Percentiles rank a stretch among this genome's conserved stretches.
Conservation (phyloP, 1,140 invertebrate species). For the Penaeus indicus region DNA sequence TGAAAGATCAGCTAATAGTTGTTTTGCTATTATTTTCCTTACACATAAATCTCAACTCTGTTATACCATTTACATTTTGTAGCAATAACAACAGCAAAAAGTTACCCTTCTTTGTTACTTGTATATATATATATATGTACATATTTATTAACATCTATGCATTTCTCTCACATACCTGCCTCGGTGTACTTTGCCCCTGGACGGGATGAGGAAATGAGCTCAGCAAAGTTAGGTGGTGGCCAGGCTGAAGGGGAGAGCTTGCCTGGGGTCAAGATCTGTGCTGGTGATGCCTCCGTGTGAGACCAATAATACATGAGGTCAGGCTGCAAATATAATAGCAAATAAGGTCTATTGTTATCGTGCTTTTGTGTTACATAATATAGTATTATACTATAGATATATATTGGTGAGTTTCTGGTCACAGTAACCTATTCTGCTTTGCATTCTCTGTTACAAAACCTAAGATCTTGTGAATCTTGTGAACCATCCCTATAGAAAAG, state of each 20-base stretch:
- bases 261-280: slow-evolving; percentile 80
- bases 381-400: no score
- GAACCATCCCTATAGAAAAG: no score
- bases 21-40: no score
- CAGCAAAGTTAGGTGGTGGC: slow-evolving; percentile 69
- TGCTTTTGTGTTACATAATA: no score
- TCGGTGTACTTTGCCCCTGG: slow-evolving; percentile 73
- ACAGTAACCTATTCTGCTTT: no score
- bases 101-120: neutral
- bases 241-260: slow-evolving; percentile 74
- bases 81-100: no score
- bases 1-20: no score
- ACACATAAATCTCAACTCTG: no score
- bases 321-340: slow-evolving; percentile 75
- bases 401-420: no score
- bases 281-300: slow-evolving; percentile 80
- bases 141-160: neutral
- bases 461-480: no score
- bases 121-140: neutral
- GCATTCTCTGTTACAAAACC: no score
- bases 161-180: slow-evolving; percentile 70
- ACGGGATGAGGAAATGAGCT: slow-evolving; percentile 62
- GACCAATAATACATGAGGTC: slow-evolving; percentile 92
- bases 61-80: no score
- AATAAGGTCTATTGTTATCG: neutral